Conservation (phyloP, 2,113 vertebrate genomes). For the Ptychochromis oligacanthus region DNA sequence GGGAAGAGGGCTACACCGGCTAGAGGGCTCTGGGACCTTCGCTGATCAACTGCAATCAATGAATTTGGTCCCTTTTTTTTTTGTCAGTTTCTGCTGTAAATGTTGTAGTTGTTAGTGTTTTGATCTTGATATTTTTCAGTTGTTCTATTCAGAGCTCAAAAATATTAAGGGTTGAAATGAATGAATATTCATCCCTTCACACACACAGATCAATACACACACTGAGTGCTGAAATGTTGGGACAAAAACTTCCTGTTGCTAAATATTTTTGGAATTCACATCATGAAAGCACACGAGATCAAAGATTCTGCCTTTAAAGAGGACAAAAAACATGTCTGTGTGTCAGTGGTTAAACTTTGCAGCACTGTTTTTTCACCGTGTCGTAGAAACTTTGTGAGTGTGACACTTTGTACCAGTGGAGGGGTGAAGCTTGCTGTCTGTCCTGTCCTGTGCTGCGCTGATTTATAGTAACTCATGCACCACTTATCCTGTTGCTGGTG, state of each 20-base stretch:
- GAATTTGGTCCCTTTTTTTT: constrained; percentile 51
- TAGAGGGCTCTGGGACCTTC: constrained; percentile 44
- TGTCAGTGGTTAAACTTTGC: constrained; percentile 45
- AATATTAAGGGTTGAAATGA: constrained; percentile 28
- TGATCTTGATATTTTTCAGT: constrained; percentile 65
- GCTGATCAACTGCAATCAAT: constrained; percentile 63
- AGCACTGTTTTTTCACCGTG: constrained; percentile 56
- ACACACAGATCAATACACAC: constrained; percentile 19
- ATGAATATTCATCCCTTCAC: constrained; percentile 8
- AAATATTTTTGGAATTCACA: constrained; percentile 21
- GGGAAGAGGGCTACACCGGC: constrained; percentile 16
- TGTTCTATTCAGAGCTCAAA: constrained; percentile 38
- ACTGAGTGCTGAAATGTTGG: background rate
- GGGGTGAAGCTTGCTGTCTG: constrained; percentile 14
- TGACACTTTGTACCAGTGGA: constrained; percentile 56
- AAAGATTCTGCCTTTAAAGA: constrained; percentile 55
- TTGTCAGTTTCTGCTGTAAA: constrained; percentile 65
- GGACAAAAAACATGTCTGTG: constrained; percentile 42
- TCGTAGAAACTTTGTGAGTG: constrained; percentile 59
- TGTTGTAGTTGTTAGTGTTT: constrained; percentile 69
- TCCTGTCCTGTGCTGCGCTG: constrained; percentile 29
- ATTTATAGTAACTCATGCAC: constrained; percentile 35
- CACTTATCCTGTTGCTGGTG: constrained; percentile 1
- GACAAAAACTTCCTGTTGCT: constrained; percentile 19
- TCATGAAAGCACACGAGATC: constrained; percentile 50